Base-by-base conservation (phyloP, 1,140 invertebrate species). In the Theocolax elegans region DNA sequence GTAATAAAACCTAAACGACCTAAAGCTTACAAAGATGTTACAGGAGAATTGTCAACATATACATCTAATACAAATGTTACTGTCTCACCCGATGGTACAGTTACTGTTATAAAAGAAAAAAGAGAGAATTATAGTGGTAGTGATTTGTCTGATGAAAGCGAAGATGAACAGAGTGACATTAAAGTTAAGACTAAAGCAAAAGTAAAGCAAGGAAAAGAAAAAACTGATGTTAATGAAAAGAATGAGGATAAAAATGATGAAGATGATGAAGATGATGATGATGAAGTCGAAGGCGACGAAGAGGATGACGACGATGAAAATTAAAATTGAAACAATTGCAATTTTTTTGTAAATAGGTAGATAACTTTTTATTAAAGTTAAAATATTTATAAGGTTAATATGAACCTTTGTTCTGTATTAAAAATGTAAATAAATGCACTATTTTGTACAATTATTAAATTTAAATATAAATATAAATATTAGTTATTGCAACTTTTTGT, bases 41-140 rank as follows among this genome's bases (percentile, higher is more conserved):
- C 87, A 74, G 90, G 87, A 71, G 90, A 91, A 77, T 79, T 91
- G 29, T 86, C 87, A 15, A 91, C 90, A 12, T 75, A 85, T 8
- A 60, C 79, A 29, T 29, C 66, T 7, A 75, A 87, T 73, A 73
- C 77, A 27, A 80, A 72, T 58, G 88, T 90, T 2, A 80, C 73
- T 42, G 87, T 91, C 3, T 81, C 82, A 66, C 89, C 89, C 31
- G 85, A 87, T 77, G 90, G 90, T 48, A 79, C 82, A 35, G 84
- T 90, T 25, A 76, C 53, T 53, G 63, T 81, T 17, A 51, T 64
- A 10, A 81, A 77, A 81, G 46, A 73, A 62, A 59, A 79, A 72
- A 67, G 72, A 60, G 38, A 71, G 40, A 60, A 25, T 40, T 35
- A 74, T 68, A 53, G 71, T 63, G 35, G 72, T 56, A 42, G 69